Evolutionary conservation across 2,888 invertebrate genomes (phyloP), one percentile per base, ranked within the genome.

Genomic region (Sphaerophoria rueppellii): DNA sequence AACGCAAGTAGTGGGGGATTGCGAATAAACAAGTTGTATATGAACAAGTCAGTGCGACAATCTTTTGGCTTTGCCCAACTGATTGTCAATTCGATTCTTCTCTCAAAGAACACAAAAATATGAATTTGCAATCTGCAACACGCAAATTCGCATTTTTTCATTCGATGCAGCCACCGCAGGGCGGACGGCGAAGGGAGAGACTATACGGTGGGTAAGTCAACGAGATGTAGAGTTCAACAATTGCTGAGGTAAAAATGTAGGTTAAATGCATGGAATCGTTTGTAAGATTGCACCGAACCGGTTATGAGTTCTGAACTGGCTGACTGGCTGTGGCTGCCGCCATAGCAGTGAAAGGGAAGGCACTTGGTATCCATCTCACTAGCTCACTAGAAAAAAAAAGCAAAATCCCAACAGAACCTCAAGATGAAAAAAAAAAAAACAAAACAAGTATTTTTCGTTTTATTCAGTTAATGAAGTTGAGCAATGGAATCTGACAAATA

Each of bases 201-300:
- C 6, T 61, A 48, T 57, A 40, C 12, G 16, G 46, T 14, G 37
- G 50, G 4, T 43, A 43, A 12, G 34, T 57, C 65, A 37, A 74
- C 32, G 4, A 52, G 52, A 52, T 40, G 16, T 35, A 74, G 75
- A 83, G 79, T 79, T 83, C 82, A 83, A 83, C 79, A 83, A 83
- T 83, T 79, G 82, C 57, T 79, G 71, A 67, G 75, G 71, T 61
- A 83, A 85, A 24, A 24, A 85, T 85, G 76, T 85, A 85, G 85
- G 85, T 85, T 85, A 85, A 85, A 80, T 80, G 52, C 76, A 85
- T 76, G 80, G 76, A 76, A 73, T 70, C 54, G 73, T 78, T 70
- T 73, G 85, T 78, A 78, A 82, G 80, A 80, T 73, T 81, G 85
- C 85, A 76, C 43, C 46, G 81, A 85, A 85, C 85, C 85, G 85